phyloP scores from a whole-genome alignment of 2,888 invertebrate genomes.

The Ornithoptera alexandrae region DNA sequence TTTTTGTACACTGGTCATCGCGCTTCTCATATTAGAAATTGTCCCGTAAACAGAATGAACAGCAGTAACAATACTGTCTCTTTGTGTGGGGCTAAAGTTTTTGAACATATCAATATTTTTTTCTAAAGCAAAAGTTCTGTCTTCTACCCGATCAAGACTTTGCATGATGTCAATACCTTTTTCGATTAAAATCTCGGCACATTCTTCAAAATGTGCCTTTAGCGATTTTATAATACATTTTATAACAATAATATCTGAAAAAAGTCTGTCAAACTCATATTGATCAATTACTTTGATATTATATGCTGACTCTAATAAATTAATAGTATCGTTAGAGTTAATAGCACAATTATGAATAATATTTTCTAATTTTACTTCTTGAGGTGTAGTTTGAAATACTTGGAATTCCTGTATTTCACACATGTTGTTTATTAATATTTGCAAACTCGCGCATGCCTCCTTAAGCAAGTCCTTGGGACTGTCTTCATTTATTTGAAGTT shows the following conservation, averaged over 20 bases:
- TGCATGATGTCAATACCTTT: constrained; percentile 65
- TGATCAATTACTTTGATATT: constrained; percentile 49
- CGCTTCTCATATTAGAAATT: constrained; percentile 76
- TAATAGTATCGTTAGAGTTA: constrained; percentile 55
- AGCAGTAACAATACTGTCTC: constrained; percentile 65
- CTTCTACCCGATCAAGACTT: constrained; percentile 66
- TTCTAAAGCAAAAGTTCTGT: constrained; percentile 63
- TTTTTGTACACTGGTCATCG: constrained; percentile 70
- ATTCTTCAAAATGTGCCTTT: constrained; percentile 47
- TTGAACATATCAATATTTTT: constrained; percentile 50
- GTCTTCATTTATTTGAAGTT: constrained; percentile 68
- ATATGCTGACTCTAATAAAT: constrained; percentile 67
- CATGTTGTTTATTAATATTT: constrained; percentile 59
- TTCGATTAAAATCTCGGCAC: constrained; percentile 60
- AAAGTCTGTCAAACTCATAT: constrained; percentile 34
- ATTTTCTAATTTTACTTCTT: constrained; percentile 36
- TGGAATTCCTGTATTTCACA: constrained; percentile 48
- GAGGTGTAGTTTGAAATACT: constrained; percentile 32
- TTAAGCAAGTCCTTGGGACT: constrained; percentile 62
- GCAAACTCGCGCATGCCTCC: constrained; percentile 68
- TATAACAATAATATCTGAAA: constrained; percentile 46
- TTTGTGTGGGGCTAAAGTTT: constrained; percentile 45
- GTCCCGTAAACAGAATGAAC: constrained; percentile 75
- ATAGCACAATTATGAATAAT: constrained; percentile 51
- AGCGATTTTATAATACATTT: constrained; percentile 56